Conservation (phyloP, 2,113 vertebrate genomes). For the Triplophysa tibetana region DNA sequence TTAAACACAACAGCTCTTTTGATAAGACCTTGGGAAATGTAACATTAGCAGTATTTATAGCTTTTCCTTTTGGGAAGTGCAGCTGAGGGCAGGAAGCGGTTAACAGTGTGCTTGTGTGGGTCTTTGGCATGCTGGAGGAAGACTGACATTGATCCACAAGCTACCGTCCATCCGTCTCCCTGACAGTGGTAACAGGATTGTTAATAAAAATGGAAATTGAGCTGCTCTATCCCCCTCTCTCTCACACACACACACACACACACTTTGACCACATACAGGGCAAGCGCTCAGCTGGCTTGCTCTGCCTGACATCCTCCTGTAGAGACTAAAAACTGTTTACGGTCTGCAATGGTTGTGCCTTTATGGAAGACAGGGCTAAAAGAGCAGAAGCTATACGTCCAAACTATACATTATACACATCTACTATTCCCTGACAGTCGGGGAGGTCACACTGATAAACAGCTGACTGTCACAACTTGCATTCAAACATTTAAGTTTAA, state of each 20-base stretch:
- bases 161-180: conserved; percentile 71
- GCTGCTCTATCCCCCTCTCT: conserved; percentile 59
- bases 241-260: conserved; percentile 54
- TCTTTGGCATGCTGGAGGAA: conserved; percentile 68
- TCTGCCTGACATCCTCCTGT: conserved; percentile 46
- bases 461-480: conserved; percentile 59
- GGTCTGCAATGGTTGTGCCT: conserved; percentile 5
- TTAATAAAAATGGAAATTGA: conserved; percentile 81
- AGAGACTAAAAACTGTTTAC: conserved; percentile 26
- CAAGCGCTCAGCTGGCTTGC: conserved; percentile 23
- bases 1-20: conserved; percentile 39
- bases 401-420: conserved; percentile 21
- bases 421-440: conserved; percentile 60
- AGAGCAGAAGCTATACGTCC: conserved; percentile 11
- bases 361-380: neutral
- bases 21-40: conserved; percentile 43
- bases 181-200: conserved; percentile 73
- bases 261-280: conserved; percentile 23
- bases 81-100: conserved; percentile 53
- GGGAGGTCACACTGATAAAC: conserved; percentile 62
- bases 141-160: conserved; percentile 72
- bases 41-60: conserved; percentile 45
- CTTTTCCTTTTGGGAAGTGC: conserved; percentile 34
- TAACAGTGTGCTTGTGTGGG: conserved; percentile 55
- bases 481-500: conserved; percentile 61